phyloP scores from a whole-genome alignment of 2,888 invertebrate species.

The Idaea aversata region DNA sequence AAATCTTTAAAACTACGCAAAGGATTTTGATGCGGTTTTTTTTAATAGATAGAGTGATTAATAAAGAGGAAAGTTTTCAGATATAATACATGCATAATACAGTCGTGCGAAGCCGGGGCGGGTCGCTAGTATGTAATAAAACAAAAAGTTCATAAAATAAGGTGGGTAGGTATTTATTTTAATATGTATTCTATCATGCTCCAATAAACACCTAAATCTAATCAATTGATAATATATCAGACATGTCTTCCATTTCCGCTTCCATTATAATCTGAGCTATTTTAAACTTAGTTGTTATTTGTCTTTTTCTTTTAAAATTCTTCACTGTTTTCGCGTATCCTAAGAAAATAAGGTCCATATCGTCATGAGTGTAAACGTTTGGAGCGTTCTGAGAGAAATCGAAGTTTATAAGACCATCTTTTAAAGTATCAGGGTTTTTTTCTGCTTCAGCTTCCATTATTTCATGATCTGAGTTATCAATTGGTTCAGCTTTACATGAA shows the following conservation, averaged over 20 bases:
- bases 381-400: neutral
- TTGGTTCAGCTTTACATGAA: neutral
- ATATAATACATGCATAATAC: too few species aligned
- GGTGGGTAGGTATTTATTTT: too few species aligned
- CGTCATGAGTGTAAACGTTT: neutral
- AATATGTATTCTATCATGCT: too few species aligned
- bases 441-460: neutral
- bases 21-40: too few species aligned
- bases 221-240: neutral
- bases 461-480: neutral
- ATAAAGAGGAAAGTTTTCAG: too few species aligned
- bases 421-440: neutral
- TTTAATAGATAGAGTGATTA: too few species aligned
- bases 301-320: neutral
- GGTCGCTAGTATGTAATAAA: too few species aligned
- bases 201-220: neutral
- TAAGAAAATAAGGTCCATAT: neutral
- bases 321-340: neutral
- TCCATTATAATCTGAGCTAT: constrained; percentile 1
- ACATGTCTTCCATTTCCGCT: neutral
- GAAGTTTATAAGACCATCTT: neutral
- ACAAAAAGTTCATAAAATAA: too few species aligned
- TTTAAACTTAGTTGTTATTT: neutral
- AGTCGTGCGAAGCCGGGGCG: too few species aligned
- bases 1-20: too few species aligned